These are phyloP conservation scores for Gobio occitaniae DNA, from an alignment of 2,797 vertebrate species.

Conservation along the genomic window DNA sequence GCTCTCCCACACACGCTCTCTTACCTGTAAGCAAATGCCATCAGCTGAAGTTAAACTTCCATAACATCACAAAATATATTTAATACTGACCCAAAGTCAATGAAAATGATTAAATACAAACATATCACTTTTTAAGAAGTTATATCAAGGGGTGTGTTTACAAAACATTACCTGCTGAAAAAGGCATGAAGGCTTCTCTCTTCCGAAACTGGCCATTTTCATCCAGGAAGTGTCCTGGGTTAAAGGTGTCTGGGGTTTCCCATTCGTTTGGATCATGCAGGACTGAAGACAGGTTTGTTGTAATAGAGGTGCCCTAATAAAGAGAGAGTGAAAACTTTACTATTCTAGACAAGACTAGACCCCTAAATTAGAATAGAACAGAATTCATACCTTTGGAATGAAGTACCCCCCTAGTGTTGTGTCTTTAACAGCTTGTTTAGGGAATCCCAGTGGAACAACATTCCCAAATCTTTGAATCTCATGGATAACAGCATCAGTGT, in stretches of 20 bases:
- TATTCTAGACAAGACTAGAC: neutral
- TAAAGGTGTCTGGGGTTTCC: conserved; percentile 74
- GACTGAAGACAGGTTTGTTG: conserved; percentile 69
- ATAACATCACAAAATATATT: neutral
- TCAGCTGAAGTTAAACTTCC: neutral
- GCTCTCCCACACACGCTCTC: conserved; percentile 61
- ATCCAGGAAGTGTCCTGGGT: conserved; percentile 79
- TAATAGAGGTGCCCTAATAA: neutral
- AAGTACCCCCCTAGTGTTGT: conserved; percentile 58
- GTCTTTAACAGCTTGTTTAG: conserved; percentile 63
- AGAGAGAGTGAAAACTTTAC: neutral
- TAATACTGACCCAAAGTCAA: neutral
- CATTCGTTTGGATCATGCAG: conserved; percentile 73
- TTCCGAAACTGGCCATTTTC: conserved; percentile 74
- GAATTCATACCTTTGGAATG: conserved; percentile 74
- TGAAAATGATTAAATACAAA: neutral
- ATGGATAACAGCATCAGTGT: conserved; percentile 75
- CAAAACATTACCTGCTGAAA: conserved; percentile 73
- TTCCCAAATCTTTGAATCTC: conserved; percentile 77
- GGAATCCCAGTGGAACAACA: conserved; percentile 64
- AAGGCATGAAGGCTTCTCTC: conserved; percentile 74
- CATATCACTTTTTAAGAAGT: neutral
- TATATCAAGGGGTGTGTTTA: neutral
- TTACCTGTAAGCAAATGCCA: conserved; percentile 51
- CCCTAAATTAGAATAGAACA: neutral